Evolutionary conservation across 2,888 invertebrate genomes (phyloP), one percentile per base, ranked within the genome.

Genomic region (Tortrix viridana): DNA sequence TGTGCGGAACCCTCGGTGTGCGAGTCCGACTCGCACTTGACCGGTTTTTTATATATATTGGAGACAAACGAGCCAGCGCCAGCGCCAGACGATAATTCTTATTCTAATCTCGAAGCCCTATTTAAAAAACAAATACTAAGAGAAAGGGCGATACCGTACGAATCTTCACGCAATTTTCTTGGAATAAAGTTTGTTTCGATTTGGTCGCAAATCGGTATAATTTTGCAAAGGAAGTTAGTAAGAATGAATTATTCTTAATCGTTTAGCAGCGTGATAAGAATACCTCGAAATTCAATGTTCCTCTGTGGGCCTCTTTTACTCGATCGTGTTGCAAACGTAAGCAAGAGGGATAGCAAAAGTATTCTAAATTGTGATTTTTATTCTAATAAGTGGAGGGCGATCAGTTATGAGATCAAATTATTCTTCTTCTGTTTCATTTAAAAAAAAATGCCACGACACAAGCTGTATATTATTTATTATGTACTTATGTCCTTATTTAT

Each of bases 241-340:
- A 55, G 48, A 56, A 61, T 55, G 55, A 61, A 56, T 44, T 12
- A 49, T 55, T 55, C 55, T 37, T 44, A 56, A 61, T 56, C 49
- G 49, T 37, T 49, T 23, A 18, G 22, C 41, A 54, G 19, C 50
- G 50, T 32, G 50, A 60, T 60, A 43, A 55, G 44, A 44, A 37
- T 50, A 14, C 2, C 41, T 5, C 4, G 41, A 41, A 14, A 16
- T 6, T 41, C 5, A n/a, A 38, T n/a, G 38, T 5, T n/a, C 12
- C 4, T 4, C n/a, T n/a, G n/a, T n/a, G n/a, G n/a, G 37, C 14
- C 37, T 38, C 37, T 9, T 38, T 38, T 14, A 38, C n/a, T 9
- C 1, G 3, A 12, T 9, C 9, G n/a, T 38, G 0, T 38, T 5
- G n/a, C 0, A 38, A 38, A 5, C 38, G 4, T 5, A 5, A 38